A percentile compares a stretch with the other conserved stretches of the same genome.
Conservation (phyloP, 2,888 invertebrate species). For the Ariolimax columbianus region DNA sequence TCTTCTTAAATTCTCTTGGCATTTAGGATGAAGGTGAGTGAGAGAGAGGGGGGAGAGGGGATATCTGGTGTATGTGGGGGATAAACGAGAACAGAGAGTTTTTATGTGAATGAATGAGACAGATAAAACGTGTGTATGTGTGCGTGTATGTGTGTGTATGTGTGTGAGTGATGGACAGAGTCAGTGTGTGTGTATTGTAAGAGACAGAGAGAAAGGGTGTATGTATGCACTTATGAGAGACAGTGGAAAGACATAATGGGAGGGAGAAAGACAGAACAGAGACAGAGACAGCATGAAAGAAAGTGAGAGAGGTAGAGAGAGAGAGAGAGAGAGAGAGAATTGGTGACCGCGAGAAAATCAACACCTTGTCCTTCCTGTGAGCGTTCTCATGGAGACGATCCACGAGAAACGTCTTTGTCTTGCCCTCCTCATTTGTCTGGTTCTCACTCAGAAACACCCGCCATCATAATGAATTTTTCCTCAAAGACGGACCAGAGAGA, state of each 20-base stretch:
- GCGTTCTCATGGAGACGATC: background rate
- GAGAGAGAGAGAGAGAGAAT: too few relatives aligned
- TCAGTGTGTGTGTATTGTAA: too few relatives aligned
- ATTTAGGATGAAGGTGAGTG: too few relatives aligned
- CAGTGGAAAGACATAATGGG: too few relatives aligned
- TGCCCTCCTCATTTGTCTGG: background rate
- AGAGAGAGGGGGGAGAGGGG: too few relatives aligned
- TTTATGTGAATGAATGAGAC: background rate
- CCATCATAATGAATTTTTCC: background rate
- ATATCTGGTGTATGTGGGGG: too few relatives aligned
- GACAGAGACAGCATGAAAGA: too few relatives aligned
- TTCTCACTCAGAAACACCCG: background rate
- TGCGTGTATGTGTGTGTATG: background rate
- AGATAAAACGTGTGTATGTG: background rate
- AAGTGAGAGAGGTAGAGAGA: too few relatives aligned
- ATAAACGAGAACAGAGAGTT: background rate
- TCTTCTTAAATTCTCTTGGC: too few relatives aligned
- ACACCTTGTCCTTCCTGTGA: background rate
- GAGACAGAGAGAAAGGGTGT: too few relatives aligned
- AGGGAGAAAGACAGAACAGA: too few relatives aligned
- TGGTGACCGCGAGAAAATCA: background rate
- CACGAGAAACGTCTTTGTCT: background rate
- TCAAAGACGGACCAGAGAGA: background rate
- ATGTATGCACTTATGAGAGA: too few relatives aligned
- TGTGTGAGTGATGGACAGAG: background rate